Conservation (phyloP, 2,797 vertebrate genomes). For the Xiphophorus birchmanni region DNA sequence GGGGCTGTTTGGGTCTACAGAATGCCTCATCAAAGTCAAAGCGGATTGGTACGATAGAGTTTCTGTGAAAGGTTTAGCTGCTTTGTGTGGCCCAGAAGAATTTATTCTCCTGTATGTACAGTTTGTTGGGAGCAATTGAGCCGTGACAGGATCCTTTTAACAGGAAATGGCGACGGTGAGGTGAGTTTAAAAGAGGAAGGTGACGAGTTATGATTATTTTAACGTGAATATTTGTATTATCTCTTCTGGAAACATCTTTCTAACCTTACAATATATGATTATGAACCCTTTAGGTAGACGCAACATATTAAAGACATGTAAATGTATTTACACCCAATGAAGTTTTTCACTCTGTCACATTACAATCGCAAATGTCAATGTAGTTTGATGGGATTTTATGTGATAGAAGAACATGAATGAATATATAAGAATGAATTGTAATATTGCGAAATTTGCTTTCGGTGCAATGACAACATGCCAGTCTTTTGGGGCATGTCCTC, state of each 20-base stretch:
- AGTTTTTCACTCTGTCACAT: background rate
- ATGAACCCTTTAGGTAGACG: background rate
- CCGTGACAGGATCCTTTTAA: slow-evolving; percentile 42
- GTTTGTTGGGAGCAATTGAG: slow-evolving; percentile 46
- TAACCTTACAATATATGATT: background rate
- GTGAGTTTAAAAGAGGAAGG: slow-evolving; percentile 60
- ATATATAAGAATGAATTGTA: background rate
- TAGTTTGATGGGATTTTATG: no score
- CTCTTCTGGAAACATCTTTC: background rate
- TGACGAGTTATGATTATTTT: background rate
- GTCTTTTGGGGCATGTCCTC: background rate
- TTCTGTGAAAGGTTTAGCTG: slow-evolving; percentile 9
- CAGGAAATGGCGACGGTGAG: slow-evolving; percentile 64
- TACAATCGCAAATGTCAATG: background rate
- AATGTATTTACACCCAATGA: background rate
- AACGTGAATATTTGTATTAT: background rate
- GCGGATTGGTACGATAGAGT: slow-evolving; percentile 15
- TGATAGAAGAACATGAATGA: no score
- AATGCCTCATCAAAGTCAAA: background rate
- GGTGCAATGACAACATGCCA: background rate
- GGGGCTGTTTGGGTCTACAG: background rate
- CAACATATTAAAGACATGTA: background rate
- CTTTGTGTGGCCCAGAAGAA: slow-evolving; percentile 23
- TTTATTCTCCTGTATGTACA: slow-evolving; percentile 20
- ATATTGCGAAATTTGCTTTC: background rate